phyloP scores from a whole-genome alignment of 1,140 invertebrate species.

The Pseudomyrmex cubaensis region DNA sequence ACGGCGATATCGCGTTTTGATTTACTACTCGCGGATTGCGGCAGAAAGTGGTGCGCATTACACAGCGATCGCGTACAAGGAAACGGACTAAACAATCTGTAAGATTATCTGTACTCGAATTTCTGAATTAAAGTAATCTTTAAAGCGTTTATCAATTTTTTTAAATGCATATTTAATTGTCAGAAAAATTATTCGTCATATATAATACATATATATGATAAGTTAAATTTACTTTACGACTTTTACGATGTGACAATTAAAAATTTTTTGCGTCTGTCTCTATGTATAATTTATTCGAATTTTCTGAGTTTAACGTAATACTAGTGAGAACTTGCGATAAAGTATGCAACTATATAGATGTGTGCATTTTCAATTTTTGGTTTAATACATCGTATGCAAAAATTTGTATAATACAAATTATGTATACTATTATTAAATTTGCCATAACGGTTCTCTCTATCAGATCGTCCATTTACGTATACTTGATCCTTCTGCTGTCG shows the following conservation, averaged over 20 bases:
- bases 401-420: no score
- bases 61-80: neutral
- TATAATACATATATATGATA: neutral
- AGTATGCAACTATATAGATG: neutral
- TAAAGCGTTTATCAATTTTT: neutral
- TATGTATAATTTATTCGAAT: no score
- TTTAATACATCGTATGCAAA: no score
- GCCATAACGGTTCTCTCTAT: neutral
- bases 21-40: constrained; percentile 22
- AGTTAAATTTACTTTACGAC: neutral
- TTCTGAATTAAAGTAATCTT: neutral
- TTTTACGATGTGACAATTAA: no score
- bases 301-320: no score
- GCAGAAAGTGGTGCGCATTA: constrained; percentile 35
- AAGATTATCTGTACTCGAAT: neutral
- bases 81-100: neutral
- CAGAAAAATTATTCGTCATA: no score
- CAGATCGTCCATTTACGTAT: constrained; percentile 10
- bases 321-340: no score
- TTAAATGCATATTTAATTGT: no score
- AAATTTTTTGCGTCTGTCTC: neutral
- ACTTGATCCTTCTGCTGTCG: constrained; percentile 20
- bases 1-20: constrained; percentile 37
- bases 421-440: constrained; percentile 7
- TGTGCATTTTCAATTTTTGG: no score